phyloP scores from a whole-genome alignment of 1,140 invertebrate species.

The Dysdera silvatica region DNA sequence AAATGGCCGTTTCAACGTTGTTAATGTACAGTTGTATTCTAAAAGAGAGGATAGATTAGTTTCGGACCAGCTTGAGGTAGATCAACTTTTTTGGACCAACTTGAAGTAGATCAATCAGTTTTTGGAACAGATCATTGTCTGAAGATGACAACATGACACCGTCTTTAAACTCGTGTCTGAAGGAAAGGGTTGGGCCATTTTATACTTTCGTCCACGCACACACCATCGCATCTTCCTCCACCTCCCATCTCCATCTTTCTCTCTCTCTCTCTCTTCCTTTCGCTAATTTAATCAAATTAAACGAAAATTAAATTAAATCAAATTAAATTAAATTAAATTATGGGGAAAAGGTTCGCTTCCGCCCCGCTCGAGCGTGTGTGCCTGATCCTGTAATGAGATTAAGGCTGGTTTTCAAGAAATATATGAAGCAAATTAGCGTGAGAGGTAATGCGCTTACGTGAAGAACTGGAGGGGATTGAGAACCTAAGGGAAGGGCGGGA shows the following conservation, averaged over 20 bases:
- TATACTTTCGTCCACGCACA: slow-evolving; percentile 11
- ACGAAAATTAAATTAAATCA: slow-evolving; percentile 30
- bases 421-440: slow-evolving; percentile 32
- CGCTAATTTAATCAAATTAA: slow-evolving; percentile 31
- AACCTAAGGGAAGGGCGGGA: slow-evolving; percentile 28
- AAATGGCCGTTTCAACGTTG: too few species aligned
- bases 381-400: slow-evolving; percentile 30
- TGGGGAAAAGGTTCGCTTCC: slow-evolving; percentile 20
- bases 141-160: too few species aligned
- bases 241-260: neutral
- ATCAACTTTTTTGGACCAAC: too few species aligned
- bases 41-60: too few species aligned
- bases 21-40: too few species aligned
- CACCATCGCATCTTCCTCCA: neutral
- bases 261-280: neutral
- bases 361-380: slow-evolving; percentile 5
- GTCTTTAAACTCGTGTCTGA: too few species aligned
- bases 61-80: too few species aligned
- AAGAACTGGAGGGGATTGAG: too few species aligned
- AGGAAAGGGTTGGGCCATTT: slow-evolving; percentile 17
- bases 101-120: too few species aligned
- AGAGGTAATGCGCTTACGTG: slow-evolving; percentile 30
- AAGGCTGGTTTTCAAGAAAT: slow-evolving; percentile 30
- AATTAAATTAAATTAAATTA: slow-evolving; percentile 31
- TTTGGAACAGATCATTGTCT: too few species aligned